Evolutionary conservation across 2,113 vertebrate genomes (phyloP), one percentile per base, ranked within the genome.

Genomic region (Donacobius atricapilla): DNA sequence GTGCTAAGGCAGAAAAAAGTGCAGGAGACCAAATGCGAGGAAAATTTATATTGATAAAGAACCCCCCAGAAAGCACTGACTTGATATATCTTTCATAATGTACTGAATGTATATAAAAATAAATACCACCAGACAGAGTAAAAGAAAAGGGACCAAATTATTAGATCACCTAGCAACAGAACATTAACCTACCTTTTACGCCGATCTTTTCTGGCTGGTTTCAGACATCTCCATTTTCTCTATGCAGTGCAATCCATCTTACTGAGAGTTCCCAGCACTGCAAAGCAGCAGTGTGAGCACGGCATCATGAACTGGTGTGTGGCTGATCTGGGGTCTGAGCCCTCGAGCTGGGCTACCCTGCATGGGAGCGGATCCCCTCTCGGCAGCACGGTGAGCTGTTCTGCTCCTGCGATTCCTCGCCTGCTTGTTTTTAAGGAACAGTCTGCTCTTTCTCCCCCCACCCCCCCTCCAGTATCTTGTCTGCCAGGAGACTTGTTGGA

Each of bases 401-500:
- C 89, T 87, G 88, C 85, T 88, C 78, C 61, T 28, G 82, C 9
- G 21, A 44, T 48, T 90, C 24, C 83, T 81, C 1, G 10, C 27
- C 83, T 35, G 83, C 79, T 90, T 90, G 76, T 93, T 93, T 88
- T 76, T 89, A 94, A 95, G 79, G 94, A 93, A 86, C 92, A 77
- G 42, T 22, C 86, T 92, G 90, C 83, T 94, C 92, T 31, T 68
- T 71, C 75, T 77, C 60, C 39, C 50, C 17, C 15, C 8, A 6
- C 33, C 58, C 61, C 35, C 42, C 33, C 54, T 54, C 76, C 80
- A 14, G 28, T 72, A 86, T 90, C 94, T 86, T 65, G 68, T 90
- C 90, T 92, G 94, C 94, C 90, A 95, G 85, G 45, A 94, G 88
- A 86, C 83, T 94, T 83, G 83, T 66, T 95, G 91, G 86, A 96